Conservation (phyloP, 2,113 vertebrate genomes). For the Gulo gulo region DNA sequence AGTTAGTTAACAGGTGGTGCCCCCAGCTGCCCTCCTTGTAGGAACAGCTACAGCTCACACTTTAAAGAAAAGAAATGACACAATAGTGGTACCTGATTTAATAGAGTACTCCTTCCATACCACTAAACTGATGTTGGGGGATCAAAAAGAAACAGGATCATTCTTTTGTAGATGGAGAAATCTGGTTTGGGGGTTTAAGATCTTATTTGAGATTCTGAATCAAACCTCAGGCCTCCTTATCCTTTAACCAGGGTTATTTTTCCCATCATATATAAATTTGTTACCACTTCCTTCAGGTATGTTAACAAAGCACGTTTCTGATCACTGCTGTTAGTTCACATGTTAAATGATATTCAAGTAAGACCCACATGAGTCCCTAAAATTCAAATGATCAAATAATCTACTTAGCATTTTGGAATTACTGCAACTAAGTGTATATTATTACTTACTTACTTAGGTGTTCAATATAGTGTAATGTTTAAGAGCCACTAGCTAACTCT, state of each 20-base stretch:
- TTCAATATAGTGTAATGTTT: background rate
- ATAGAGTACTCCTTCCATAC: background rate
- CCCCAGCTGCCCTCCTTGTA: constrained; percentile 82
- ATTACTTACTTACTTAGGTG: background rate
- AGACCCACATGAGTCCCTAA: background rate
- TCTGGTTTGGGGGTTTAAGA: background rate
- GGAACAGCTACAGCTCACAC: constrained; percentile 63
- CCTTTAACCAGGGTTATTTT: background rate
- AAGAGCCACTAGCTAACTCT: background rate
- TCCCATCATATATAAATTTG: background rate
- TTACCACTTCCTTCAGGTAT: background rate
- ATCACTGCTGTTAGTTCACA: background rate
- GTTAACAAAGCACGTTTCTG: background rate
- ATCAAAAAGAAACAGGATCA: background rate
- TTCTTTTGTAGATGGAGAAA: background rate
- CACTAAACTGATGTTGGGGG: background rate
- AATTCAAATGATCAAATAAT: background rate
- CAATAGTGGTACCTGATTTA: constrained; percentile 34
- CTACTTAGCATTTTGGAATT: background rate
- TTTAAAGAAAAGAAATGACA: constrained; percentile 9
- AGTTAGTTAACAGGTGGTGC: constrained; percentile 88
- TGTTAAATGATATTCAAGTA: background rate
- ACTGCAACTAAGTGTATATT: background rate
- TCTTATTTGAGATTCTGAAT: background rate
- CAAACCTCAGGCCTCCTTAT: background rate